phyloP scores from a whole-genome alignment of 2,113 vertebrate genomes.

The Pteropus alecto region DNA sequence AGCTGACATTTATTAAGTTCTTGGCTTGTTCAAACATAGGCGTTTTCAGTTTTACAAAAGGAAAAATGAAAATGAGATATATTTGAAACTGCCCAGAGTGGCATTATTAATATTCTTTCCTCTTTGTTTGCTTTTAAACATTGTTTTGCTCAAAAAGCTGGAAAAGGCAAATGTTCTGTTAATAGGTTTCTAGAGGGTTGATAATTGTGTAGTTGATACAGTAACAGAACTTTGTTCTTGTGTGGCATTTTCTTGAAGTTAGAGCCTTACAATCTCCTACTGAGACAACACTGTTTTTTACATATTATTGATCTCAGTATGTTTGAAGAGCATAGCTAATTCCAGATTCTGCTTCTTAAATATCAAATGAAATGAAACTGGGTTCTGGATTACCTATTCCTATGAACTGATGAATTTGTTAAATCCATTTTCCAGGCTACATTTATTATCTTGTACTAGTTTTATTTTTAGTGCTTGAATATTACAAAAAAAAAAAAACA shows the following conservation, averaged over 20 bases:
- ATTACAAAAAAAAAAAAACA: slow-evolving; percentile 12
- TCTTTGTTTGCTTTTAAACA: slow-evolving; percentile 7
- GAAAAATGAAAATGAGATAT: background rate
- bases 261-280: background rate
- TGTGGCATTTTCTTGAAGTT: slow-evolving; percentile 37
- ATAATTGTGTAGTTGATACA: background rate
- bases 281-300: background rate
- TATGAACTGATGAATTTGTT: background rate
- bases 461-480: slow-evolving; percentile 1
- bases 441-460: background rate
- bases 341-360: background rate
- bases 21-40: slow-evolving; percentile 32
- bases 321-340: background rate
- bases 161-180: slow-evolving; percentile 36
- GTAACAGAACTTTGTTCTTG: background rate
- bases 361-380: background rate
- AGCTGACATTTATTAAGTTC: slow-evolving; percentile 14
- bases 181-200: background rate
- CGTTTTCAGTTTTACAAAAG: slow-evolving; percentile 29
- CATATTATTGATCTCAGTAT: background rate
- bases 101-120: slow-evolving; percentile 1
- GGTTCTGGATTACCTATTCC: background rate
- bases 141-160: background rate
- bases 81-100: slow-evolving; percentile 18
- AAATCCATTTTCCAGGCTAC: background rate